Evolutionary conservation across 1,140 invertebrate genomes (phyloP), one percentile per base, ranked within the genome.

Genomic region (Orchesella cincta): DNA sequence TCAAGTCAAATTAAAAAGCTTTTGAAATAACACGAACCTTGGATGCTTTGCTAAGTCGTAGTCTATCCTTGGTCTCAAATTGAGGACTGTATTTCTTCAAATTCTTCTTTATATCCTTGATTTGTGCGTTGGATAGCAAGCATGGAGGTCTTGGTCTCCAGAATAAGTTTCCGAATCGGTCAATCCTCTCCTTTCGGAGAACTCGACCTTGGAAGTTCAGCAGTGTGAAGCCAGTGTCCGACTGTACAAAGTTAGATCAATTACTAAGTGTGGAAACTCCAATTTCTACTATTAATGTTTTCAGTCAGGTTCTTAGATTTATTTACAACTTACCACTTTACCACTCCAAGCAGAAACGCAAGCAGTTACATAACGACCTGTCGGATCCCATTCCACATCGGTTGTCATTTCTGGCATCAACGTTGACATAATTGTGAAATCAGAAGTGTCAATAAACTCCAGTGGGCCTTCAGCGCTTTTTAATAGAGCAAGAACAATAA

Each of bases 301-400:
- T 54, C 28, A 23, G n/a, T 51, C 73, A 51, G 35, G n/a, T n/a
- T n/a, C n/a, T n/a, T n/a, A n/a, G n/a, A n/a, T n/a, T n/a, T n/a
- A n/a, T n/a, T n/a, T 74, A 36, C 72, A 51, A 73, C 70, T 78
- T 73, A 80, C 64, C 51, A 82, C 95, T 87, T 97, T 98, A 70
- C 95, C 93, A 82, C 96, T 98, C 92, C 97, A 98, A 76, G 91
- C 93, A 1, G 95, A 97, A 12, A 98, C 96, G 5, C 92, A 94
- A 0, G 96, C 98, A 20, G 96, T 93, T 20, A 99, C 95, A 86
- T 98, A 99, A 83, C 98, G 89, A 23, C 98, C 98, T 34, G 97
- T 99, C 5, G 98, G 97, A 87, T 99, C 98, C 98, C 98, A 99
- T 86, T 98, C 97, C 1, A 98, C 93, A 83, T 98, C 96, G 0